These are phyloP conservation scores for Stictocephala bisonia DNA, from an alignment of 2,888 invertebrate species.

Conservation along the genomic window DNA sequence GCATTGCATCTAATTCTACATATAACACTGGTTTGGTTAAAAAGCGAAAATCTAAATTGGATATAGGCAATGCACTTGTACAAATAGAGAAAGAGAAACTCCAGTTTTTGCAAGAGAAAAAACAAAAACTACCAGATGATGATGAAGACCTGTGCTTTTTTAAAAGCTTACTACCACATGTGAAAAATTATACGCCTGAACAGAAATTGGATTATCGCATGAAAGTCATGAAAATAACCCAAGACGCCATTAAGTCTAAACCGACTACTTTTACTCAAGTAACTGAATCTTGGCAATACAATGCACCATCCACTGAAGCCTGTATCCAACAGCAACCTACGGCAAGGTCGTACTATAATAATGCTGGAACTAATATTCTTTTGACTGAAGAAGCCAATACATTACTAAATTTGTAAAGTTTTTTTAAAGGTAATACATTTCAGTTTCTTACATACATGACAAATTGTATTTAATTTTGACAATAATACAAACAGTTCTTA, in stretches of 20 bases:
- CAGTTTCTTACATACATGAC: not conserved
- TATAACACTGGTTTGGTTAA: conserved; percentile 7
- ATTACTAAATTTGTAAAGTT: not conserved
- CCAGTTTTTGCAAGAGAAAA: conserved; percentile 9
- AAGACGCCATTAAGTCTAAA: conserved; percentile 7
- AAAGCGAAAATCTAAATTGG: conserved; percentile 8
- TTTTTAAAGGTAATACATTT: not conserved
- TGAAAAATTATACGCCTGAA: conserved; percentile 3
- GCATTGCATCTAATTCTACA: conserved; percentile 8
- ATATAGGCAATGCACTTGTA: conserved; percentile 7
- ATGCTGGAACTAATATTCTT: conserved; percentile 9
- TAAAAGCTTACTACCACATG: conserved; percentile 28
- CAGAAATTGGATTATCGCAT: conserved; percentile 10
- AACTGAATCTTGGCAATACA: conserved; percentile 6
- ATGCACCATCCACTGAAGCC: conserved; percentile 13
- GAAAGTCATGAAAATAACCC: conserved; percentile 7
- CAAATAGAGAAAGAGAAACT: conserved; percentile 10
- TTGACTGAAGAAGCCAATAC: conserved; percentile 9
- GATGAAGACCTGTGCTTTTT: conserved; percentile 33
- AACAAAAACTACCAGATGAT: conserved; percentile 11
- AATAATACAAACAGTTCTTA: conserved; percentile 13
- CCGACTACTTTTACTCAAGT: conserved; percentile 4
- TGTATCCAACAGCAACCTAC: conserved; percentile 13
- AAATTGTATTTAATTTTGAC: conserved; percentile 9
- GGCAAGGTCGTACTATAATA: conserved; percentile 7